Evolutionary conservation across 2,797 vertebrate genomes (phyloP).

Genomic region (Bradypus variegatus): DNA sequence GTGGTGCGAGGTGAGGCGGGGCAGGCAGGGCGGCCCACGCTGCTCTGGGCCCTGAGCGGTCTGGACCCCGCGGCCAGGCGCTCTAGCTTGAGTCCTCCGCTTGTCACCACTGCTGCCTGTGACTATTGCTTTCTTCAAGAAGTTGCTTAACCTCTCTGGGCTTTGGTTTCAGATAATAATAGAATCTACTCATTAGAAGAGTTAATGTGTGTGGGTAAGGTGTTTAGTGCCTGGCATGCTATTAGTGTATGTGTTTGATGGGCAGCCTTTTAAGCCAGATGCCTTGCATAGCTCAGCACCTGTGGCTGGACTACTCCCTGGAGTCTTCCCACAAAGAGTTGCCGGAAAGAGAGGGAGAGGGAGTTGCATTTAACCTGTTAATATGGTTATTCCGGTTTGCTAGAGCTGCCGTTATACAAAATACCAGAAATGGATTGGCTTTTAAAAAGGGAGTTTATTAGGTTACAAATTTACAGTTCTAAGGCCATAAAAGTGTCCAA

Average conservation of each 20-base stretch:
- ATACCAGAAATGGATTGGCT: too few relatives aligned
- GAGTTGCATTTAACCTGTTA: neutral
- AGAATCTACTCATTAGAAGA: neutral
- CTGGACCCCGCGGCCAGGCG: neutral
- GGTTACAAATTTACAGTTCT: too few relatives aligned
- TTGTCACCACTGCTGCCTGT: neutral
- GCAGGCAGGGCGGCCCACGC: neutral
- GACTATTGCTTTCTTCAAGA: too few relatives aligned
- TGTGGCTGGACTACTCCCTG: neutral
- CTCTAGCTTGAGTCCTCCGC: neutral
- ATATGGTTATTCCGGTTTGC: neutral
- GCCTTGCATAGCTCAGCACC: neutral
- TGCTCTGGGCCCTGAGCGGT: neutral
- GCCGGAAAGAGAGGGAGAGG: neutral
- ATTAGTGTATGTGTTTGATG: neutral
- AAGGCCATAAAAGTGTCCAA: too few relatives aligned
- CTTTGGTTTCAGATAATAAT: neutral
- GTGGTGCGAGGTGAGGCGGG: neutral
- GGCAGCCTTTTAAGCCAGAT: neutral
- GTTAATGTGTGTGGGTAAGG: neutral
- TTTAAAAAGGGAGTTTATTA: too few relatives aligned
- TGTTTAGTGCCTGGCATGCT: neutral
- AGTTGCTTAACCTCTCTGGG: neutral
- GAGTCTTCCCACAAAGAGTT: neutral
- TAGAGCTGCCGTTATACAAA: too few relatives aligned